Percentiles rank a stretch among this genome's conserved stretches.
Conservation (phyloP, 92 coral and sea anemone genomes). For the Phenganax marumi region DNA sequence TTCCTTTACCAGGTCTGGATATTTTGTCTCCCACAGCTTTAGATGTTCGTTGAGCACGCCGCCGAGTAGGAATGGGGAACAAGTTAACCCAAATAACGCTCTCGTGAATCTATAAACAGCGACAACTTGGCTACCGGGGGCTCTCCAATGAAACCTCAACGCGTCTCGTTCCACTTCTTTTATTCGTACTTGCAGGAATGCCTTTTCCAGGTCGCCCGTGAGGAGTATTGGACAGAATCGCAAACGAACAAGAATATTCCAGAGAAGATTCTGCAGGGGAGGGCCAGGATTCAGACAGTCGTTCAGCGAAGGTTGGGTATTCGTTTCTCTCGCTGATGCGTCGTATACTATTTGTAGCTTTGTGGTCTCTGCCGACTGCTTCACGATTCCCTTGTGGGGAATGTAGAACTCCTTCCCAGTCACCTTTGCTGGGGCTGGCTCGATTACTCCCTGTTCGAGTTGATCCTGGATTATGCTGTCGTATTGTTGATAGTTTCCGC, state of each 20-base stretch:
- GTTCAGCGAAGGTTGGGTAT: too few relatives aligned
- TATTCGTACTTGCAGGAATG: constrained; percentile 12
- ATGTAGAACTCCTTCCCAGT: constrained; percentile 26
- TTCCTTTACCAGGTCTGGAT: constrained; percentile 17
- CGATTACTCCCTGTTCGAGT: constrained; percentile 1
- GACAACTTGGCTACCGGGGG: not conserved
- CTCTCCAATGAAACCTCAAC: constrained; percentile 24
- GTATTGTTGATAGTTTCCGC: constrained; percentile 7
- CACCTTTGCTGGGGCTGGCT: not conserved
- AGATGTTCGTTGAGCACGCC: constrained; percentile 2
- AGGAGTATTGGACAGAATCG: not conserved
- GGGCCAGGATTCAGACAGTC: too few relatives aligned
- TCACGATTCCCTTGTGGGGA: too few relatives aligned
- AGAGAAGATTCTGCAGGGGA: too few relatives aligned
- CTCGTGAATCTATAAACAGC: not conserved
- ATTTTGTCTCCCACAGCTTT: not conserved
- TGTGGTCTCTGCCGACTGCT: too few relatives aligned
- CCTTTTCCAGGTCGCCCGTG: not conserved
- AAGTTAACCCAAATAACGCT: not conserved
- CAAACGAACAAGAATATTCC: not conserved
- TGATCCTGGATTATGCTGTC: constrained; percentile 28
- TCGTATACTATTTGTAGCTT: too few relatives aligned
- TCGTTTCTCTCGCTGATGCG: too few relatives aligned
- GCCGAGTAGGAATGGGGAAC: constrained; percentile 4
- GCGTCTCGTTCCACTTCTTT: constrained; percentile 15